Base-by-base conservation (phyloP, 2,113 vertebrate species). In the Elanus axillaris region DNA sequence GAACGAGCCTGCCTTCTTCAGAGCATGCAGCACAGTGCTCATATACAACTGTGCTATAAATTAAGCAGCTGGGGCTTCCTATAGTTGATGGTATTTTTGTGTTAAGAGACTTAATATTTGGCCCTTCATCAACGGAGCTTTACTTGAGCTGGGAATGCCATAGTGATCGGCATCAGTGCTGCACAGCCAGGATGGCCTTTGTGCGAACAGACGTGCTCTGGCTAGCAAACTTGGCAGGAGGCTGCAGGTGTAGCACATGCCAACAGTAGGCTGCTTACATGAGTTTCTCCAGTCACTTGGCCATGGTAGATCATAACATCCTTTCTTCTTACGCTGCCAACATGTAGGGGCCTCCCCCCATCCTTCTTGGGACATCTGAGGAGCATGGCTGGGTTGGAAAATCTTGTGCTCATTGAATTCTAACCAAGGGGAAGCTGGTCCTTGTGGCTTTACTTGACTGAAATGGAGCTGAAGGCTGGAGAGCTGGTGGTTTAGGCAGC, bases 11-110 rank as follows among this genome's bases (percentile, higher is more conserved):
- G 62, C 55, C 68, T 47, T 25, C 75, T 72, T 43, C 0, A 0
- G 29, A 9, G 4, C 9, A 3, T 1, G 6, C 58, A 27, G 58
- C 31, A 0, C 48, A 5, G 42, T 1, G 3, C 53, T 60, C 0
- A 0, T 66, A 4, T 6, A 13, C 45, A 26, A 1, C 64, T 3
- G 5, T 5, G 1, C 63, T 81, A 1, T 36, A 20, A 78, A 56
- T 58, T 32, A 45, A 67, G 55, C n/a, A 58, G 60, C 2, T 26
- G 15, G 25, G n/a, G 20, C n/a, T 88, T 34, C 43, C 47, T 40
- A 0, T 2, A 72, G 75, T 4, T 43, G 34, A 21, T 63, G 74
- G 25, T 7, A 11, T 66, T 75, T 75, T 38, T 73, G 27, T 29
- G 15, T 69, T 38, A 59, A n/a, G 62, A 90, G 63, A 53, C 40